Evolutionary conservation across 2,113 vertebrate species (phyloP).

Genomic region (Anoplopoma fimbria): DNA sequence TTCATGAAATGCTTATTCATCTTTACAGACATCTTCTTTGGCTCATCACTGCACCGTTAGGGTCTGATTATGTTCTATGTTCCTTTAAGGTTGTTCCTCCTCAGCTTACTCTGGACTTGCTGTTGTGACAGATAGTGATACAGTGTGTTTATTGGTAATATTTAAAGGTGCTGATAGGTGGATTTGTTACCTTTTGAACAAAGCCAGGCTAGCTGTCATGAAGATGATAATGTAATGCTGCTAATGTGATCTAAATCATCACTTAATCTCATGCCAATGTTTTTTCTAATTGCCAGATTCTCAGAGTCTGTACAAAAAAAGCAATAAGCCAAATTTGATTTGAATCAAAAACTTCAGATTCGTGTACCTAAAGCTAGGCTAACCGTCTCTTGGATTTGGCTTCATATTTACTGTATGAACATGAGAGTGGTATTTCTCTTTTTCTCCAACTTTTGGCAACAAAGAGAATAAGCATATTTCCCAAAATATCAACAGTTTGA

Average conservation of each 20-base stretch:
- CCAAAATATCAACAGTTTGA: constrained; percentile 11
- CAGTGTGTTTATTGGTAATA: not conserved
- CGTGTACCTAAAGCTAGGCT: not conserved
- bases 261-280: not conserved
- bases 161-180: not conserved
- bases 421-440: not conserved
- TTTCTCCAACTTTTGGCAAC: not conserved
- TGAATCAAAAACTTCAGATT: not conserved
- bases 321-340: not conserved
- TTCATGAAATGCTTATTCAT: too few relatives aligned
- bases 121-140: too few relatives aligned
- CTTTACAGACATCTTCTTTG: too few relatives aligned
- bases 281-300: not conserved
- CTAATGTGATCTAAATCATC: not conserved
- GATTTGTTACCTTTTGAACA: not conserved
- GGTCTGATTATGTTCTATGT: too few relatives aligned
- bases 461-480: not conserved
- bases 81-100: too few relatives aligned
- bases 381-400: not conserved
- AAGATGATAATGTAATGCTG: not conserved
- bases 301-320: not conserved
- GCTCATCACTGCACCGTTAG: too few relatives aligned
- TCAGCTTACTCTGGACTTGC: too few relatives aligned
- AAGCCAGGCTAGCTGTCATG: too few relatives aligned
- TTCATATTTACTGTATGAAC: not conserved